Base-by-base conservation (phyloP, 2,888 invertebrate species). In the Malachius bipustulatus region DNA sequence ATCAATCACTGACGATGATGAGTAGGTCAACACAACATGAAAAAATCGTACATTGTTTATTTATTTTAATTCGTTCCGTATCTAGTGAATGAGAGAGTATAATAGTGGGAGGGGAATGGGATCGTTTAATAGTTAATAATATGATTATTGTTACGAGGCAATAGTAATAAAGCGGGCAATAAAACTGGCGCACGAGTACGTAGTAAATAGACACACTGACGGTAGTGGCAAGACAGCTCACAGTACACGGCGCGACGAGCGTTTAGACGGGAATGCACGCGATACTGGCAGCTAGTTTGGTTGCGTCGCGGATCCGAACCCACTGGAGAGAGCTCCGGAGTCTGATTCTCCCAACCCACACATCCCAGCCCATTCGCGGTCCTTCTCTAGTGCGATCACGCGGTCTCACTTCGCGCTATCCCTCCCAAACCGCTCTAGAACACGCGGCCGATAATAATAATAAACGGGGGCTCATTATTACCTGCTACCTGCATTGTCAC, bases 301-400 rank as follows among this genome's bases (percentile, higher is more conserved):
- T n/a, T n/a, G n/a, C n/a, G 63, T 66, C 66, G 67, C 66, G 64
- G 66, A 66, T 66, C 66, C 64, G 50, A 52, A 56, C 57, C 57
- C 66, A 64, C 67, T 65, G 67, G 64, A n/a, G n/a, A n/a, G n/a
- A 63, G 64, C 62, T 62, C 62, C 68, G 69, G 72, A 71, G 71
- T 70, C 70, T 57, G 71, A 68, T 69, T n/a, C n/a, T n/a, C n/a
- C 69, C 66, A 65, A 66, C 69, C 55, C 54, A 51, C 61, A 62
- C 59, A 64, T 63, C 66, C 62, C 61, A 59, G 59, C 62, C 60
- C 60, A 59, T 58, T 57, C 57, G 52, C 61, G 47, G 45, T 54
- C 57, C 43, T 34, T 30, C 39, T 40, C 27, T 36, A 32, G 28
- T 47, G 44, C 41, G 45, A 44, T 51, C 47, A 52, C 50, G 45